phyloP scores from a whole-genome alignment of 2,113 vertebrate genomes.

The Marcusenius ussheri region DNA sequence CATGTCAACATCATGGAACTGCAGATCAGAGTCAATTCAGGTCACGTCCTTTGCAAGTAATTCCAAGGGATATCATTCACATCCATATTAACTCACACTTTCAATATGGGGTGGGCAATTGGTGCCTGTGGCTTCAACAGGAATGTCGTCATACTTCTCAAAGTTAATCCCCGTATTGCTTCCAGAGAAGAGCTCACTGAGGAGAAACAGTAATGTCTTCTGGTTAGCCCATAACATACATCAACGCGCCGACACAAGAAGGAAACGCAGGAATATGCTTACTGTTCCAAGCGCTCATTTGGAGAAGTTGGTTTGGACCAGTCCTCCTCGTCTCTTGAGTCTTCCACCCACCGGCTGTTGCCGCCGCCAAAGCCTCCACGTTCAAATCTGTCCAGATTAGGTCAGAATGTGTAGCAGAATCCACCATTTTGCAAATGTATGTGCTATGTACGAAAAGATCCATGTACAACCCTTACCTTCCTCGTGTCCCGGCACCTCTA shows the following conservation, averaged over 20 bases:
- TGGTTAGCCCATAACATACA: neutral
- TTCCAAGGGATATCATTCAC: neutral
- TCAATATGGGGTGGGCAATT: conserved; percentile 92
- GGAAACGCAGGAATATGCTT: conserved; percentile 42
- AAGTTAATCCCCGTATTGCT: conserved; percentile 98
- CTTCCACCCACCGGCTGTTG: conserved; percentile 86
- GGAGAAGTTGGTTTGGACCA: conserved; percentile 90
- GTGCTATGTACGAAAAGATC: neutral
- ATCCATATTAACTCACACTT: conserved; percentile 65
- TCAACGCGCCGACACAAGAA: neutral
- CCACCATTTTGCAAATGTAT: neutral
- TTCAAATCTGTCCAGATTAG: conserved; percentile 30
- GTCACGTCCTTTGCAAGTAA: neutral
- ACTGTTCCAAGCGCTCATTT: conserved; percentile 90
- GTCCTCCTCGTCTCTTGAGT: conserved; percentile 82
- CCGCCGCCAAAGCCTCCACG: conserved; percentile 78
- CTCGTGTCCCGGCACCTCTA: conserved; percentile 75
- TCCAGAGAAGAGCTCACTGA: conserved; percentile 85
- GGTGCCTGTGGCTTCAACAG: conserved; percentile 91
- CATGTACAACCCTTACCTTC: conserved; percentile 57
- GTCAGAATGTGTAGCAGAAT: neutral
- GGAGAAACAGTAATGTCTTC: conserved; percentile 15
- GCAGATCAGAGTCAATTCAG: conserved; percentile 19
- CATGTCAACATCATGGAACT: conserved; percentile 96
- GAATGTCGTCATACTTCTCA: conserved; percentile 98